Percentiles rank a stretch among this genome's conserved stretches.
phyloP scores from a whole-genome alignment of 2,113 vertebrate genomes.

The Mirza zaza region DNA sequence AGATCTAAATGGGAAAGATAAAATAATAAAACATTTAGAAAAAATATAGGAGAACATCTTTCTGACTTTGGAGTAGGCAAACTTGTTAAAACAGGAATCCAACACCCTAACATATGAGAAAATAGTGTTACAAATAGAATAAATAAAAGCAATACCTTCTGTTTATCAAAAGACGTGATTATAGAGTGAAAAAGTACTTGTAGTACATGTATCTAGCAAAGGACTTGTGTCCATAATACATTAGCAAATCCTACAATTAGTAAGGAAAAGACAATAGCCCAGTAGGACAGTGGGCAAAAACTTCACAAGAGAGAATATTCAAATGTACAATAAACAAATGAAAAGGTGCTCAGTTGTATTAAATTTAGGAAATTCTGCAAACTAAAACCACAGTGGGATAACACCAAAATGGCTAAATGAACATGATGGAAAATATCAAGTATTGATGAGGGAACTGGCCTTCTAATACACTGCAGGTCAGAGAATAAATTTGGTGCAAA shows the following conservation, averaged over 20 bases:
- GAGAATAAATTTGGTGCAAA: background rate
- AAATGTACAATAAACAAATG: background rate
- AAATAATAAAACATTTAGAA: background rate
- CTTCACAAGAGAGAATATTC: background rate
- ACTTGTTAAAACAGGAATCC: background rate
- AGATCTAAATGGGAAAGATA: background rate
- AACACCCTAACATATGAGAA: background rate
- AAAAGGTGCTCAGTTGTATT: background rate
- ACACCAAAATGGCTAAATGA: background rate
- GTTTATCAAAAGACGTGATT: background rate
- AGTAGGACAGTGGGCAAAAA: background rate
- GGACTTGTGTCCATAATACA: background rate
- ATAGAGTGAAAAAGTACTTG: background rate
- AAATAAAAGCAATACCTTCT: background rate
- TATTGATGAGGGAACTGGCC: background rate
- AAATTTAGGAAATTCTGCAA: background rate
- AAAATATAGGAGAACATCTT: background rate
- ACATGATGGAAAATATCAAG: background rate
- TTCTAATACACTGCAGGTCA: background rate
- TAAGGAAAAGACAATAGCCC: background rate
- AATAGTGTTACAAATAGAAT: background rate
- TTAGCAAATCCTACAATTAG: background rate
- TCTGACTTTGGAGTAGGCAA: background rate
- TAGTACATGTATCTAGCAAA: background rate
- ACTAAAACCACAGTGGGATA: background rate